Evolutionary conservation across 37 sponge, comb jelly and placozoan species (phyloP), one percentile per base, ranked within the genome.

Genomic region (Tethya wilhelma): DNA sequence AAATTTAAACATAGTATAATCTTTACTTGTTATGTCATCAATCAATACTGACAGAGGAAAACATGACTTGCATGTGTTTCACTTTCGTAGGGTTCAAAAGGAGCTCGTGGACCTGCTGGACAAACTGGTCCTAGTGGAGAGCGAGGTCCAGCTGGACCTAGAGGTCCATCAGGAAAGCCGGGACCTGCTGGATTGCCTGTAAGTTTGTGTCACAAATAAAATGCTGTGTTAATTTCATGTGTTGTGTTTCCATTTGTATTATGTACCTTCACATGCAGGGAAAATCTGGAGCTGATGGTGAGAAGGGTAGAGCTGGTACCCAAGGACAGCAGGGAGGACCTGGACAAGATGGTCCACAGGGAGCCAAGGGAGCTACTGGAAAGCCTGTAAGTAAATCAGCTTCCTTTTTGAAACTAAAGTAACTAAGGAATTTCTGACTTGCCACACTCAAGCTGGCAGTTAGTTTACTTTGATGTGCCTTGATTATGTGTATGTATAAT

Each of bases 351-450:
- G 89, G 89, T 38, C 83, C 83, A 25, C 71, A 82, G 29, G 89
- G 89, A 70, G 30, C 56, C 8, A 81, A 88, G 82, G 89, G 89
- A 70, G 78, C 83, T 33, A 57, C 42, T 29, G 89, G 89, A 68
- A 88, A 82, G 63, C 44, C 65, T 69, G 89, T 88, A 74, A 74
- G 87, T 38, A 32, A n/a, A n/a, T n/a, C n/a, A n/a, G n/a, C n/a
- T n/a, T n/a, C n/a, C n/a, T n/a, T n/a, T n/a, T 64, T 8, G 37
- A 19, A 49, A 49, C 55, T 17, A 49, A 49, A 49, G 25, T 29
- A 60, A n/a, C n/a, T n/a, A n/a, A n/a, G n/a, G n/a, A n/a, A n/a
- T n/a, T n/a, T n/a, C n/a, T n/a, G n/a, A n/a, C n/a, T n/a, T n/a
- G n/a, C n/a, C 62, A 60, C 14, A 60, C 55, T 49, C 14, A 19